A percentile compares a stretch with the other conserved stretches of the same genome.
phyloP scores from a whole-genome alignment of 2,888 invertebrate genomes.

The Mantis religiosa region DNA sequence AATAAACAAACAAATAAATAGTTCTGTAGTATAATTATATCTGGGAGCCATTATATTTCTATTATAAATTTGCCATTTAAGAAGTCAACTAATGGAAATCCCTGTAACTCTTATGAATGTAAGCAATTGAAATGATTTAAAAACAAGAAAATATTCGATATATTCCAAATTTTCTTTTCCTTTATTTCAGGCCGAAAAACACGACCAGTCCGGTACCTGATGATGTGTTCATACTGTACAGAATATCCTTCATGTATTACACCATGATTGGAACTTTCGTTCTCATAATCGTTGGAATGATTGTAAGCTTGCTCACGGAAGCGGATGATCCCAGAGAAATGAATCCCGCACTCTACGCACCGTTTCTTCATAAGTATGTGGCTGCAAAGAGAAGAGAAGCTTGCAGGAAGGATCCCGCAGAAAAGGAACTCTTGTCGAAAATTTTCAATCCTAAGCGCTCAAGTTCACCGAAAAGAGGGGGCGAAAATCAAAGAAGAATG shows the following conservation, averaged over 20 bases:
- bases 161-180: not conserved
- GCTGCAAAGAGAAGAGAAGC: not conserved
- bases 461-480: too few species aligned
- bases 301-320: constrained; percentile 59
- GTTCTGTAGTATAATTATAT: too few species aligned
- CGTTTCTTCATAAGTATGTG: constrained; percentile 43
- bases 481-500: not conserved
- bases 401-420: not conserved
- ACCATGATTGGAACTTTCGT: constrained; percentile 58
- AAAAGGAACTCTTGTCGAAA: not conserved
- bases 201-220: not conserved
- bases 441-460: too few species aligned
- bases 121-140: too few species aligned
- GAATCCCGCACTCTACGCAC: constrained; percentile 57
- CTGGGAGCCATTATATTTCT: too few species aligned
- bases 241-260: constrained; percentile 67
- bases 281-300: constrained; percentile 56
- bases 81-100: too few species aligned
- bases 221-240: constrained; percentile 46
- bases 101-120: not conserved
- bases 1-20: too few species aligned
- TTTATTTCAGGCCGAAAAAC: not conserved
- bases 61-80: too few species aligned
- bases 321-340: constrained; percentile 49
- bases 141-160: not conserved